Conservation (phyloP, 2,797 vertebrate genomes). For the Centropyge bicolor region DNA sequence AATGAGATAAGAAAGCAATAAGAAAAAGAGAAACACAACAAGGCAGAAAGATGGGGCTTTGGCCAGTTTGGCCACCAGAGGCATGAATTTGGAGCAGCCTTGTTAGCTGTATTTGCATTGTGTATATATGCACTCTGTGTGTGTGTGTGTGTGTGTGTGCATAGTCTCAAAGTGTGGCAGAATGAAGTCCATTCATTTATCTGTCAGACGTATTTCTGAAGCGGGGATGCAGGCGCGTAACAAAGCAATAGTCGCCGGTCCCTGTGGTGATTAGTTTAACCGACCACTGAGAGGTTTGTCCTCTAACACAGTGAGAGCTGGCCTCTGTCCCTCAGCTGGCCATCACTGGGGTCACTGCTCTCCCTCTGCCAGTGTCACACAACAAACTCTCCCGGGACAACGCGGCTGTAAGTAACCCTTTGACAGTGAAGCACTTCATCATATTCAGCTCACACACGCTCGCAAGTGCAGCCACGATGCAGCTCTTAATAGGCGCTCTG, state of each 20-base stretch:
- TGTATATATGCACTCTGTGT: not conserved
- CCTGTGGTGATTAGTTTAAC: slow-evolving; percentile 84
- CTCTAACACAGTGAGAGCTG: slow-evolving; percentile 67
- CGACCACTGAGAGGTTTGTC: slow-evolving; percentile 80
- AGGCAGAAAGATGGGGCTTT: slow-evolving; percentile 51
- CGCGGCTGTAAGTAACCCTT: slow-evolving; percentile 73
- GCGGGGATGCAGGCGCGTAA: slow-evolving; percentile 49
- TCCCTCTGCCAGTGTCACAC: slow-evolving; percentile 75
- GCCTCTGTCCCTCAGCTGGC: slow-evolving; percentile 68
- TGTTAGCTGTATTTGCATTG: slow-evolving; percentile 61
- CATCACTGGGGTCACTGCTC: slow-evolving; percentile 68
- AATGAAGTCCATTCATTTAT: slow-evolving; percentile 62
- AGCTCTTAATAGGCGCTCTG: slow-evolving; percentile 46
- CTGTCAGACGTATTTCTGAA: slow-evolving; percentile 64
- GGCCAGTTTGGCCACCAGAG: slow-evolving; percentile 52
- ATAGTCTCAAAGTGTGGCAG: slow-evolving; percentile 36
- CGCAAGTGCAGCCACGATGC: slow-evolving; percentile 36
- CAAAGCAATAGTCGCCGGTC: slow-evolving; percentile 54
- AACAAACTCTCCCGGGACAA: slow-evolving; percentile 68
- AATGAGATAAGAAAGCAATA: slow-evolving; percentile 56
- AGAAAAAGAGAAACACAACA: slow-evolving; percentile 44
- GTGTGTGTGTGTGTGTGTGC: no score
- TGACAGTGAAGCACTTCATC: slow-evolving; percentile 77
- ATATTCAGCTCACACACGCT: slow-evolving; percentile 67
- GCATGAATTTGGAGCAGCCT: slow-evolving; percentile 34